These are phyloP conservation scores for Dryas iulia DNA, from an alignment of 1,140 invertebrate species.

Conservation along the genomic window DNA sequence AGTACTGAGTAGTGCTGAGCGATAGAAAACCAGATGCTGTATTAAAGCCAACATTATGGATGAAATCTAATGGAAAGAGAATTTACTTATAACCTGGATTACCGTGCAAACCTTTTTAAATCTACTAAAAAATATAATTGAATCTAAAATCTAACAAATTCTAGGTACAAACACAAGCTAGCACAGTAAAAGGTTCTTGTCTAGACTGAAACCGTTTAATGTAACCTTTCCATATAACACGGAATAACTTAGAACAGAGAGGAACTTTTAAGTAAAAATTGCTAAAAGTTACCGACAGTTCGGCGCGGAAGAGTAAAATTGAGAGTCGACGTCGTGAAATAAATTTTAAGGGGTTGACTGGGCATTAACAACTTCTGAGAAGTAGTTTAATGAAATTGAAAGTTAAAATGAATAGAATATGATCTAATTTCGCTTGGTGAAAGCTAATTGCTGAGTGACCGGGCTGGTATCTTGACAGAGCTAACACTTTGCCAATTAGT, in stretches of 20 bases:
- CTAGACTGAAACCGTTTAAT: constrained; percentile 1
- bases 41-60: too few species aligned
- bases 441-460: constrained; percentile 23
- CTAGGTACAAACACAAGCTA: not conserved
- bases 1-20: too few species aligned
- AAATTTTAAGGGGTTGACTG: constrained; percentile 28
- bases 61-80: too few species aligned
- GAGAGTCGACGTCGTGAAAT: constrained; percentile 17
- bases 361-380: constrained; percentile 12
- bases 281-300: constrained; percentile 3
- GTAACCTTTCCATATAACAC: not conserved
- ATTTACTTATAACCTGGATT: too few species aligned
- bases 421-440: constrained; percentile 11
- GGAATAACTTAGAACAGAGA: not conserved
- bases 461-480: constrained; percentile 14
- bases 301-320: constrained; percentile 17
- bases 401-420: constrained; percentile 7
- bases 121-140: too few species aligned
- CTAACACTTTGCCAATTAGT: constrained; percentile 25
- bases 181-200: not conserved
- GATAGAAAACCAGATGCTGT: too few species aligned
- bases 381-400: not conserved
- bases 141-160: not conserved
- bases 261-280: not conserved
- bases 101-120: too few species aligned